A percentile compares a stretch with the other conserved stretches of the same genome.
Conservation (phyloP, 2,888 invertebrate species). For the Camponotus fellah region DNA sequence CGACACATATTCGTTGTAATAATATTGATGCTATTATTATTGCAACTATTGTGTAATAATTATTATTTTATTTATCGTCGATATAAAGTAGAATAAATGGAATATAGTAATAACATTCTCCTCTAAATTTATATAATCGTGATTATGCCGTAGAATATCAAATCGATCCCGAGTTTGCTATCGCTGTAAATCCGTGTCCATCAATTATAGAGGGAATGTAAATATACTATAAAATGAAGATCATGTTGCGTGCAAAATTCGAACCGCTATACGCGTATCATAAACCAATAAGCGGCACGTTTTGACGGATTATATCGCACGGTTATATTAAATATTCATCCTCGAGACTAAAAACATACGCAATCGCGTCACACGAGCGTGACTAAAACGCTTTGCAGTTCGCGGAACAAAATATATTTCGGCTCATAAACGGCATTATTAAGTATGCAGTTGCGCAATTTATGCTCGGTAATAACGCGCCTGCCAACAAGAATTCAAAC, state of each 20-base stretch:
- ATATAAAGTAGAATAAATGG: neutral
- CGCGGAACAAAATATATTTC: neutral
- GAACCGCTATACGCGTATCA: neutral
- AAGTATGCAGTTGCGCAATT: slow-evolving; percentile 5
- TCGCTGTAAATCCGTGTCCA: neutral
- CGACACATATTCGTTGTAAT: neutral
- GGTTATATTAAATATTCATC: slow-evolving; percentile 18
- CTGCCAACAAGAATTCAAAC: neutral
- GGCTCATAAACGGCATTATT: slow-evolving; percentile 11
- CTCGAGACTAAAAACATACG: slow-evolving; percentile 8
- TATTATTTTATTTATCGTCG: slow-evolving; percentile 12
- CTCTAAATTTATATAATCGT: slow-evolving; percentile 1
- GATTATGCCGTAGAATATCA: neutral
- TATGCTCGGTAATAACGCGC: slow-evolving; percentile 5
- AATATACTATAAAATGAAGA: neutral
- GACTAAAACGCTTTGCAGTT: neutral
- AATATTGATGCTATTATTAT: neutral
- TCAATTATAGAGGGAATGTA: neutral
- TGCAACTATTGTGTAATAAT: neutral
- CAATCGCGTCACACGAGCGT: neutral
- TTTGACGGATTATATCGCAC: slow-evolving; percentile 11
- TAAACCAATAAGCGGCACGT: slow-evolving; percentile 19
- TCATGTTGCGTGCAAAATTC: neutral
- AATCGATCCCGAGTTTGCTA: neutral
- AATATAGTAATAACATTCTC: neutral